Conservation (phyloP, 2,888 invertebrate species). For the Leptopterna dolabrata region DNA sequence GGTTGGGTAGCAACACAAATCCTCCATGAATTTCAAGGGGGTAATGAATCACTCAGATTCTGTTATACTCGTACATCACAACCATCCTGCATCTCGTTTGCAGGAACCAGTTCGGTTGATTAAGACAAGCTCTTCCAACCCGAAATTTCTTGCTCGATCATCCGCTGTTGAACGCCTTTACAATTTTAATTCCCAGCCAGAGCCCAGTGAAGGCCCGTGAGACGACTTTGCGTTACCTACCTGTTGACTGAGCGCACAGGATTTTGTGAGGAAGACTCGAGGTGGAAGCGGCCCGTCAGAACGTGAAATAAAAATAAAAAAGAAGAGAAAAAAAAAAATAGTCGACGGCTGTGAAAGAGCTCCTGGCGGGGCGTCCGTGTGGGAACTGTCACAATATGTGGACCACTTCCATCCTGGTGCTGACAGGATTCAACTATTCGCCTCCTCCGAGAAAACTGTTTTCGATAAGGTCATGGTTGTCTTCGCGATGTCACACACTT, state of each 20-base stretch:
- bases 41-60: too few relatives aligned
- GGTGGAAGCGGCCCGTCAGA: background rate
- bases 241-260: background rate
- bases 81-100: too few relatives aligned
- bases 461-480: constrained; percentile 3
- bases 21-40: too few relatives aligned
- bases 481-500: background rate
- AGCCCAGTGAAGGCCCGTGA: background rate
- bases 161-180: background rate
- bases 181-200: background rate
- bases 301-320: background rate
- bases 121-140: background rate
- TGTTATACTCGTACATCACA: too few relatives aligned
- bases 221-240: background rate
- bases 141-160: background rate
- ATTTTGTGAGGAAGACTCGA: background rate
- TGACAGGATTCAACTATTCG: background rate
- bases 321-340: background rate
- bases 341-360: background rate
- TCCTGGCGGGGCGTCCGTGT: background rate
- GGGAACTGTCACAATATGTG: constrained; percentile 42
- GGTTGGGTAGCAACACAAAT: too few relatives aligned
- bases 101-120: background rate
- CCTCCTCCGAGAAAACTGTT: background rate
- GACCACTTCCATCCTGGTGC: background rate